Conservation (phyloP, 2,888 invertebrate genomes). For the Tetropium fuscum region DNA sequence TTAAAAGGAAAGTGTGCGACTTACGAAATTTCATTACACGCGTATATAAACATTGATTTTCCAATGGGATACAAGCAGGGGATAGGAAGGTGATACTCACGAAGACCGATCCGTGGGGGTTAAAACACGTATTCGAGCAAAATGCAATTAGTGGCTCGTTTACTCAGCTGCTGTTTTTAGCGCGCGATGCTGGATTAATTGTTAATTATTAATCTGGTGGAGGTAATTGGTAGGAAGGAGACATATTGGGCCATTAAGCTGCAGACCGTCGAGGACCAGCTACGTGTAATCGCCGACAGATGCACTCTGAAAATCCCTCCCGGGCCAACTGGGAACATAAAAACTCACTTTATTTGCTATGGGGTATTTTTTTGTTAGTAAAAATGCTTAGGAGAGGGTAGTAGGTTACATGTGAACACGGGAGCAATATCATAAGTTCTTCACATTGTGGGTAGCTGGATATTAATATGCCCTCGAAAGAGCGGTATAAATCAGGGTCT, state of each 20-base stretch:
- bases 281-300: slow-evolving; percentile 4
- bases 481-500: too few species aligned
- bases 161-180: slow-evolving; percentile 61
- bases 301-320: slow-evolving; percentile 19
- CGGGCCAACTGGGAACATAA: slow-evolving; percentile 16
- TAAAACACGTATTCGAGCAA: slow-evolving; percentile 37
- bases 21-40: slow-evolving; percentile 19
- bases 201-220: slow-evolving; percentile 63
- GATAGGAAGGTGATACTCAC: slow-evolving; percentile 3
- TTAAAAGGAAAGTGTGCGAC: slow-evolving; percentile 19
- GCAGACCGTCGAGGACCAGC: slow-evolving; percentile 10
- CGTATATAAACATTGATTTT: slow-evolving; percentile 27
- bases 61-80: slow-evolving; percentile 7
- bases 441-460: too few species aligned
- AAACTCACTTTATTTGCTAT: slow-evolving; percentile 19
- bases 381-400: neutral
- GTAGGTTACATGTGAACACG: too few species aligned
- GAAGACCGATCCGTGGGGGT: slow-evolving; percentile 5
- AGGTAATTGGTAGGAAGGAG: slow-evolving; percentile 60
- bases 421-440: too few species aligned
- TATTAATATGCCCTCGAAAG: too few species aligned
- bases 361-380: slow-evolving; percentile 8
- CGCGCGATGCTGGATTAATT: slow-evolving; percentile 59
- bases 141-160: slow-evolving; percentile 61
- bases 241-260: slow-evolving; percentile 51